Evolutionary conservation across 2,888 invertebrate genomes (phyloP).

Genomic region (Lasioglossum leucozonium): DNA sequence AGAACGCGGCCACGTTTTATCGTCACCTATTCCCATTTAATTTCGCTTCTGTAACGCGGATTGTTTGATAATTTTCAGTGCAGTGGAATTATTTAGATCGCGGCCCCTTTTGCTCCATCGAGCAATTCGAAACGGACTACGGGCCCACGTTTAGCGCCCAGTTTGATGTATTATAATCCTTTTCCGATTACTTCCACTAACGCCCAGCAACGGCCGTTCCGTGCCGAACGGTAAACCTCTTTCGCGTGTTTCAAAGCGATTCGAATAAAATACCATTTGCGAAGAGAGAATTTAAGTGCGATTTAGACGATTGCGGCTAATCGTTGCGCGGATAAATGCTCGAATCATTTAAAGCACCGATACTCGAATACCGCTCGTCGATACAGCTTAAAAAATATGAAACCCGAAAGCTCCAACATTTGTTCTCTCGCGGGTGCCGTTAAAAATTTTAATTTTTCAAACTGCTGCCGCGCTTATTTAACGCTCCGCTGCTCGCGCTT

Average conservation of each 20-base stretch:
- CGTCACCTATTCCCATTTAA: conserved; percentile 14
- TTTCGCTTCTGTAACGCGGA: background rate
- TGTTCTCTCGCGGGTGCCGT: background rate
- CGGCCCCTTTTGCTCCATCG: background rate
- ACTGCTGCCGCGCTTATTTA: background rate
- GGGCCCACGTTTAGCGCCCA: background rate
- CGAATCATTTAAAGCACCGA: background rate
- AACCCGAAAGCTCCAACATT: background rate
- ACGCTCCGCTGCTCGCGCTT: background rate
- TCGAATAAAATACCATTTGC: background rate
- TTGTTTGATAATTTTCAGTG: conserved; percentile 5
- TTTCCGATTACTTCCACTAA: background rate
- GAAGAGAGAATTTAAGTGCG: background rate
- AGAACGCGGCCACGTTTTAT: conserved; percentile 10
- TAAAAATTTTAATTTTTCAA: background rate
- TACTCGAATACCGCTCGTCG: background rate
- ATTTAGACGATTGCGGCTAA: background rate
- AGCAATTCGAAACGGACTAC: background rate
- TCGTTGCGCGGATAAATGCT: background rate
- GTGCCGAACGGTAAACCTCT: background rate
- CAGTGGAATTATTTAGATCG: conserved; percentile 21
- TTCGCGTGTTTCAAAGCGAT: background rate
- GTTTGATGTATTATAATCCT: background rate
- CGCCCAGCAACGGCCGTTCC: background rate
- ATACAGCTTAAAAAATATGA: background rate